phyloP scores from a whole-genome alignment of 2,797 vertebrate species.

The Gorsachius magnificus region DNA sequence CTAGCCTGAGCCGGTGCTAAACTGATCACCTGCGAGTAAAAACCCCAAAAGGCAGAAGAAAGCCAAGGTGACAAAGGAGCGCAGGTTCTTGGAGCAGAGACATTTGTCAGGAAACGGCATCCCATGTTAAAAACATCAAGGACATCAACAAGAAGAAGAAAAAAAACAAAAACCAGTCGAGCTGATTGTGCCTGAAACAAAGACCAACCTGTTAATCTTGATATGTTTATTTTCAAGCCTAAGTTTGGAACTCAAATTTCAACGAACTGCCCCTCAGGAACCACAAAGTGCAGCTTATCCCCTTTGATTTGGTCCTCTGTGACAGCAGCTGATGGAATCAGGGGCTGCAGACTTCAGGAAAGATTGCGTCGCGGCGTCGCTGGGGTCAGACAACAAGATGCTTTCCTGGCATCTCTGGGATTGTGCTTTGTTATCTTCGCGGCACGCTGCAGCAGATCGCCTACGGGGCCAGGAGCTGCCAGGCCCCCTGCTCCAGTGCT shows the following conservation, averaged over 20 bases:
- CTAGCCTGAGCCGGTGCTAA: background rate
- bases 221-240: constrained; percentile 24
- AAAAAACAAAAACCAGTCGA: background rate
- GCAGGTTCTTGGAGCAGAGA: background rate
- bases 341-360: background rate
- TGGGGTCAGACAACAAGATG: background rate
- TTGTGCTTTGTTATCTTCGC: background rate
- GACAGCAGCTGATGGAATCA: background rate
- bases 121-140: background rate
- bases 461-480: background rate
- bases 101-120: background rate
- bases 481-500: background rate
- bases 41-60: background rate
- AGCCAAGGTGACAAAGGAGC: background rate
- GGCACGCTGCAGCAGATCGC: background rate
- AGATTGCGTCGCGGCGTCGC: rapidly evolving
- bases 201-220: constrained; percentile 22
- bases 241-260: background rate
- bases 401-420: background rate
- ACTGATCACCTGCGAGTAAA: background rate
- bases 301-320: background rate
- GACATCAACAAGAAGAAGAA: background rate
- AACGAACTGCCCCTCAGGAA: background rate
- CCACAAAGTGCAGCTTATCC: background rate
- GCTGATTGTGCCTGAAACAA: background rate